These are phyloP conservation scores for Asobara japonica DNA, from an alignment of 1,140 invertebrate species.

Conservation along the genomic window DNA sequence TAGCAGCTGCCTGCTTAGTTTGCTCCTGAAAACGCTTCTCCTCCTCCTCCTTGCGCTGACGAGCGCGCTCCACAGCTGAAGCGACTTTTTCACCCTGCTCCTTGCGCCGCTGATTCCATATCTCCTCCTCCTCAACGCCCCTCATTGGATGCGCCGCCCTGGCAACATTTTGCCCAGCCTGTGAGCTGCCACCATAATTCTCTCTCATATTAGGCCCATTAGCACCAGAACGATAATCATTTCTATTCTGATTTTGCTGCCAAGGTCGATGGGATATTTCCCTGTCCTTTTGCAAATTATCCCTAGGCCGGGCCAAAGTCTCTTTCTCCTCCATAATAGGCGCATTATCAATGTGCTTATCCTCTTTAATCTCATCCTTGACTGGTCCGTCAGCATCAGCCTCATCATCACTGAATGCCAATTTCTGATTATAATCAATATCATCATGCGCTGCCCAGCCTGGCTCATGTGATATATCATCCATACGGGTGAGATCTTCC, in stretches of 20 bases:
- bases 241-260: constrained; percentile 45
- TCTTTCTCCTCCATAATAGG: constrained; percentile 47
- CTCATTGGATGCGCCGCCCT: constrained; percentile 40
- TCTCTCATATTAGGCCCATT: constrained; percentile 47
- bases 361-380: constrained; percentile 52
- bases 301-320: constrained; percentile 29
- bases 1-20: constrained; percentile 69
- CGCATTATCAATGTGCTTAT: constrained; percentile 29
- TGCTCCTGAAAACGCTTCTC: constrained; percentile 78
- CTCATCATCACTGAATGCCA: constrained; percentile 94
- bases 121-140: constrained; percentile 76
- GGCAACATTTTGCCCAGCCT: background rate
- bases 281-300: constrained; percentile 48
- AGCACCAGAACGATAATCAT: constrained; percentile 22
- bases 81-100: constrained; percentile 77
- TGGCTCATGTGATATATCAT: constrained; percentile 88
- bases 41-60: constrained; percentile 82
- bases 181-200: constrained; percentile 36
- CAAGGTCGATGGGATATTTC: constrained; percentile 53
- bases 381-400: constrained; percentile 51
- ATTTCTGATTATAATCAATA: constrained; percentile 95
- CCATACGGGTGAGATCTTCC: constrained; percentile 90
- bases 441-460: constrained; percentile 93
- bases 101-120: constrained; percentile 76
- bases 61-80: constrained; percentile 77